Conservation (phyloP, 2,797 vertebrate species). For the Myripristis jacobus region DNA sequence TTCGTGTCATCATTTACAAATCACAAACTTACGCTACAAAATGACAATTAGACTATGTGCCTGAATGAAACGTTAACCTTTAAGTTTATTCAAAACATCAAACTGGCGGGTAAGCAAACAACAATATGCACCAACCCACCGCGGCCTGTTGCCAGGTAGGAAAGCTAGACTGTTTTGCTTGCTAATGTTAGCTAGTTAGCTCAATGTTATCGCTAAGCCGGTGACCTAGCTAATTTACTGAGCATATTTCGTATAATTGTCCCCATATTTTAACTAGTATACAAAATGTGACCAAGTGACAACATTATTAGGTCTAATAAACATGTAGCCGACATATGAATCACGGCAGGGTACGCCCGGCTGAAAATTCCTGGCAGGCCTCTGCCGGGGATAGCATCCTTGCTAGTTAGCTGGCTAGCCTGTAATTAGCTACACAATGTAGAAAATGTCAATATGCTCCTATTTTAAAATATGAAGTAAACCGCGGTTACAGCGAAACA, state of each 20-base stretch:
- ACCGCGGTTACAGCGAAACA: rapidly evolving
- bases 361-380: conserved; percentile 50
- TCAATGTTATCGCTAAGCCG: conserved; percentile 28
- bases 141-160: conserved; percentile 19
- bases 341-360: conserved; percentile 61
- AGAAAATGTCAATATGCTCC: background rate
- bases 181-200: conserved; percentile 18
- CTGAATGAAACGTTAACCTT: background rate
- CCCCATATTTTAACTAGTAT: rapidly evolving
- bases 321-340: background rate
- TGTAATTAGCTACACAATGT: background rate
- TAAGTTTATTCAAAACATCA: background rate
- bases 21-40: background rate
- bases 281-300: rapidly evolving
- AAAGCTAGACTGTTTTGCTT: conserved; percentile 22
- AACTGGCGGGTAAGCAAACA: background rate
- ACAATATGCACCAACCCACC: background rate
- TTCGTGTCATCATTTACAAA: no score
- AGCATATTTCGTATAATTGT: rapidly evolving
- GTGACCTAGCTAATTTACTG: conserved; percentile 8
- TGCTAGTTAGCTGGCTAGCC: conserved; percentile 34
- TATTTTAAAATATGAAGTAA: rapidly evolving
- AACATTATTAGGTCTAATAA: rapidly evolving
- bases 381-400: conserved; percentile 33
- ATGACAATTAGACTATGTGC: background rate